phyloP scores from a whole-genome alignment of 2,888 invertebrate species.

The Hecatera dysodea region DNA sequence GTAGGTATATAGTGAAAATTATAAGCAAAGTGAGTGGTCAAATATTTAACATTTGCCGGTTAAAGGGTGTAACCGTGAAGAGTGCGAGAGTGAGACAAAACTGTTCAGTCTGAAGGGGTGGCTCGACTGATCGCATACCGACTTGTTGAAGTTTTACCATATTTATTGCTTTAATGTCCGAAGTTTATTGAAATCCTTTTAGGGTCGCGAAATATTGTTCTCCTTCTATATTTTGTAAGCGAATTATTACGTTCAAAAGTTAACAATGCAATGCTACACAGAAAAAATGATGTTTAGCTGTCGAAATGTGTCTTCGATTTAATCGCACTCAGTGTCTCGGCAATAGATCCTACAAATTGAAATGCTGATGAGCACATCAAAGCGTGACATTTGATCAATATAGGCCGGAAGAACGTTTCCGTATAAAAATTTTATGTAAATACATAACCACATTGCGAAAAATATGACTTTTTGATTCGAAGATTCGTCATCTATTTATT shows the following conservation, averaged over 20 bases:
- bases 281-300: not conserved
- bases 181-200: not conserved
- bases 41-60: not conserved
- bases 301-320: not conserved
- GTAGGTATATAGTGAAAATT: not conserved
- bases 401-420: too few species aligned
- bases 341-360: not conserved
- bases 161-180: conserved; percentile 20
- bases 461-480: conserved; percentile 32
- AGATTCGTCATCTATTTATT: conserved; percentile 57
- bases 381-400: not conserved
- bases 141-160: conserved; percentile 32
- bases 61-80: conserved; percentile 15
- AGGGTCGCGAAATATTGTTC: not conserved
- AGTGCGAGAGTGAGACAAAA: conserved; percentile 66
- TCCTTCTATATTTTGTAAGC: not conserved
- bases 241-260: not conserved
- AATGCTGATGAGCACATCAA: conserved; percentile 14
- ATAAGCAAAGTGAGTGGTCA: not conserved
- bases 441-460: conserved; percentile 7
- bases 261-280: not conserved
- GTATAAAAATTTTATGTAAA: conserved; percentile 25
- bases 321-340: not conserved
- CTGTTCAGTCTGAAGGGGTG: conserved; percentile 58
- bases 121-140: conserved; percentile 10